Evolutionary conservation across 2,113 vertebrate genomes (phyloP).

Genomic region (Ramphastos sulfuratus): DNA sequence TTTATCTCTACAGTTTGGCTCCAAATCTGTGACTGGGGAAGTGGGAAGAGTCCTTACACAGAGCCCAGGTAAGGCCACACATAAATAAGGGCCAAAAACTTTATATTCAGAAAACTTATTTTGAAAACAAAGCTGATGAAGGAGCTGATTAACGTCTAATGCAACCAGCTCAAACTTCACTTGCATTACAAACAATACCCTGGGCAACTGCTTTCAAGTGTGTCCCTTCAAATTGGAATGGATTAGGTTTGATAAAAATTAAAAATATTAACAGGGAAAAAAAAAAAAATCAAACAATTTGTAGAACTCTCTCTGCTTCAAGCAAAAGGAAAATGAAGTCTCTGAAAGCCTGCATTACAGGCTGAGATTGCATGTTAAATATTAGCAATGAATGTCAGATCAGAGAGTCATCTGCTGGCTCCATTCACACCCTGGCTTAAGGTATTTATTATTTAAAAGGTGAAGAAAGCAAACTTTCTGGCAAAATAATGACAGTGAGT

Average conservation of each 20-base stretch:
- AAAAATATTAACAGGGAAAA: background rate
- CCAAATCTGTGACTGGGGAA: background rate
- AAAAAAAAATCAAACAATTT: background rate
- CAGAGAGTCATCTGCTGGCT: background rate
- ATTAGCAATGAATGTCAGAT: background rate
- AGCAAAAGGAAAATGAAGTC: background rate
- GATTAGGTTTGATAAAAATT: background rate
- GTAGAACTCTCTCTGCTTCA: background rate
- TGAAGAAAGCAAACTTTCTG: slow-evolving; percentile 28
- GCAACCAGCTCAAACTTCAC: background rate
- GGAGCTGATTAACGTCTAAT: background rate
- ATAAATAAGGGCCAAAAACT: background rate
- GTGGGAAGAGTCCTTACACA: background rate
- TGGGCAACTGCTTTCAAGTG: background rate
- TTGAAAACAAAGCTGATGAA: background rate
- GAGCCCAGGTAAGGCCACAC: background rate
- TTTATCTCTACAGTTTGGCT: background rate
- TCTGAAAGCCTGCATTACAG: slow-evolving; percentile 14
- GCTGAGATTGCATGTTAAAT: slow-evolving; percentile 19
- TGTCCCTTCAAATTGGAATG: background rate
- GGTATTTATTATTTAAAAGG: slow-evolving; percentile 30
- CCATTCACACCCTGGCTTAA: background rate
- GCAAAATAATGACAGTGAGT: background rate
- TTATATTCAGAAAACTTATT: background rate
- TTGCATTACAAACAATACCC: background rate